These are phyloP conservation scores for Macropus fuliginosus DNA, from an alignment of 2,797 vertebrate genomes.

Conservation along the genomic window DNA sequence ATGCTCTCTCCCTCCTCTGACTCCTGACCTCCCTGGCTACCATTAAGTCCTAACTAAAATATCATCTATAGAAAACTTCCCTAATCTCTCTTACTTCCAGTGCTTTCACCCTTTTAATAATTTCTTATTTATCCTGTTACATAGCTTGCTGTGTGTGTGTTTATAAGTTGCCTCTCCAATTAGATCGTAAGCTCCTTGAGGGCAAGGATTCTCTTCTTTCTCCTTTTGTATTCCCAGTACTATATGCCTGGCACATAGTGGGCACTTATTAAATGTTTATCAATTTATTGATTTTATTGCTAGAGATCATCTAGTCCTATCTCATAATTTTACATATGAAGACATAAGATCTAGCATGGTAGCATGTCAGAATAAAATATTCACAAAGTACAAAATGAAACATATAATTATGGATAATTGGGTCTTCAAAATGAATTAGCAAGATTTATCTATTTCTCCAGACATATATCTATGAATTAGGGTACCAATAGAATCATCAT, in stretches of 20 bases:
- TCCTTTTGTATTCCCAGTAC: neutral
- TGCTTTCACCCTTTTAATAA: neutral
- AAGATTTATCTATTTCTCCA: neutral
- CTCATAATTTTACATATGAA: neutral
- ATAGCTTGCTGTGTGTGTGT: neutral
- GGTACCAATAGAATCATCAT: neutral
- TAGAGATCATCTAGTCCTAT: neutral
- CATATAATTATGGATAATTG: neutral
- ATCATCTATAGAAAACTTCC: neutral
- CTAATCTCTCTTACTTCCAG: neutral
- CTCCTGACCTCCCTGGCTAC: neutral
- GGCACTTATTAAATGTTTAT: neutral
- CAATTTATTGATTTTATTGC: neutral
- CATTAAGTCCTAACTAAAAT: neutral
- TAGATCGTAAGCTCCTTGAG: neutral
- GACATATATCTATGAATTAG: neutral
- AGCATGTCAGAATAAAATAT: neutral
- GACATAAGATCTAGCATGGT: neutral
- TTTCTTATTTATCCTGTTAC: neutral
- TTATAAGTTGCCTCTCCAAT: neutral
- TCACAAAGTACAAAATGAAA: neutral
- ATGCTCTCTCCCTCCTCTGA: neutral
- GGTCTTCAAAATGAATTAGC: neutral
- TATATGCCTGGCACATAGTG: neutral
- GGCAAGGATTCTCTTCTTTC: neutral